A percentile compares a stretch with the other conserved stretches of the same genome.
Conservation (phyloP, 2,888 invertebrate genomes). For the Aplocera efformata region DNA sequence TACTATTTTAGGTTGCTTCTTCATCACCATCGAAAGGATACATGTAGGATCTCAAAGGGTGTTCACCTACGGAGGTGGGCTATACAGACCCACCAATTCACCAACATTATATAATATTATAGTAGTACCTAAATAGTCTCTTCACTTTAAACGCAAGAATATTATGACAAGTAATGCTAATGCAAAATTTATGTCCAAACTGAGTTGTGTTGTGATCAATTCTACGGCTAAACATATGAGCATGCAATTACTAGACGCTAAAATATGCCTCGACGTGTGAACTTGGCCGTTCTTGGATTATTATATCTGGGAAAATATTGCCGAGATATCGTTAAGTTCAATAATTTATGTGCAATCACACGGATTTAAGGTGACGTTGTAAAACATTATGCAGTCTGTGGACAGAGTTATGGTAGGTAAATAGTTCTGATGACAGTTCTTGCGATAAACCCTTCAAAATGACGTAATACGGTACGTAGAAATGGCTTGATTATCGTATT, state of each 20-base stretch:
- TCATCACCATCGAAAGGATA: too few relatives aligned
- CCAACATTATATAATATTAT: too few relatives aligned
- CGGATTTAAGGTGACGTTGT: background rate
- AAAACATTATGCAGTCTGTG: background rate
- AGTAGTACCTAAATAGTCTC: too few relatives aligned
- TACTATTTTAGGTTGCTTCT: too few relatives aligned
- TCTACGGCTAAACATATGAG: background rate
- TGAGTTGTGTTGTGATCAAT: conserved; percentile 8
- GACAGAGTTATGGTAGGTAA: too few relatives aligned
- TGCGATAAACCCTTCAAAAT: background rate
- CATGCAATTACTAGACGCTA: conserved; percentile 10
- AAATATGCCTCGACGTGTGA: conserved; percentile 12
- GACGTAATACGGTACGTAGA: too few relatives aligned
- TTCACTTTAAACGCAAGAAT: background rate
- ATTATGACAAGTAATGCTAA: background rate
- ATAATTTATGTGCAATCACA: conserved; percentile 7
- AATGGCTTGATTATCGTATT: too few relatives aligned
- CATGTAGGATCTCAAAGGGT: too few relatives aligned
- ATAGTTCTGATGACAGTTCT: too few relatives aligned
- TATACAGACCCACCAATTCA: too few relatives aligned
- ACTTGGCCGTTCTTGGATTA: conserved; percentile 8
- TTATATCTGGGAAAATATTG: conserved; percentile 9
- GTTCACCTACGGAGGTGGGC: too few relatives aligned
- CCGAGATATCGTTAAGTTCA: conserved; percentile 2
- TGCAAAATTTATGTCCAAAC: background rate